Evolutionary conservation across 2,888 invertebrate genomes (phyloP).

Genomic region (Gymnoscelis rufifasciata): DNA sequence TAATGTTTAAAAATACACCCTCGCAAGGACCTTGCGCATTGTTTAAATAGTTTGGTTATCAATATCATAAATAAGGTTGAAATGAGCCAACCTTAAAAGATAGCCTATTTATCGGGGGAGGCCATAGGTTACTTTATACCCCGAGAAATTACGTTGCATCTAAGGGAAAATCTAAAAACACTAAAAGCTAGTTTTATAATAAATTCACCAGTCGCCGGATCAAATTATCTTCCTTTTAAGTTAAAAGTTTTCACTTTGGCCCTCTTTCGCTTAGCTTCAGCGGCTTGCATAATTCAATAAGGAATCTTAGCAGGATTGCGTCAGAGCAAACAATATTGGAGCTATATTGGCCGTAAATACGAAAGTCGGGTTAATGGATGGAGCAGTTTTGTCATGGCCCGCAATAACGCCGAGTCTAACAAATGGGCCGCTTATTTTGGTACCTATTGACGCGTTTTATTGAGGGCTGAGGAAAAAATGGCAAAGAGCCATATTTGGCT

Average conservation of each 20-base stretch:
- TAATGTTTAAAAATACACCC: too few relatives aligned
- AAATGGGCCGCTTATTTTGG: constrained; percentile 21
- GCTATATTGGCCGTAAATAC: constrained; percentile 30
- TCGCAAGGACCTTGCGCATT: too few relatives aligned
- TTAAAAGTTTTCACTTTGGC: neutral
- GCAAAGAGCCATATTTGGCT: constrained; percentile 1
- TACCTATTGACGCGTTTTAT: constrained; percentile 11
- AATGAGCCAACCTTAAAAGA: too few relatives aligned
- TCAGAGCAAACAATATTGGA: constrained; percentile 22
- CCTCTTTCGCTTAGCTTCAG: neutral
- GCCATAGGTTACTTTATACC: too few relatives aligned
- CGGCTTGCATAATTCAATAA: constrained; percentile 4
- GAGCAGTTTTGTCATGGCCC: constrained; percentile 41
- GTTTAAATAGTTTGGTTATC: too few relatives aligned
- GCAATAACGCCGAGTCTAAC: constrained; percentile 39
- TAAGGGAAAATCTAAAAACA: too few relatives aligned
- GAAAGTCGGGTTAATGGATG: constrained; percentile 37
- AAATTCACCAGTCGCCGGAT: too few relatives aligned
- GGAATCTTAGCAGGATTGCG: constrained; percentile 10
- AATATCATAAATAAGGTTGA: too few relatives aligned
- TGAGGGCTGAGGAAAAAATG: constrained; percentile 2
- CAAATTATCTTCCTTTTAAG: neutral
- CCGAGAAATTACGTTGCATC: too few relatives aligned
- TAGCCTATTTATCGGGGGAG: too few relatives aligned
- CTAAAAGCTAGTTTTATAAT: too few relatives aligned